Evolutionary conservation across 1,140 invertebrate genomes (phyloP), one percentile per base, ranked within the genome.

Genomic region (Halotydeus destructor): DNA sequence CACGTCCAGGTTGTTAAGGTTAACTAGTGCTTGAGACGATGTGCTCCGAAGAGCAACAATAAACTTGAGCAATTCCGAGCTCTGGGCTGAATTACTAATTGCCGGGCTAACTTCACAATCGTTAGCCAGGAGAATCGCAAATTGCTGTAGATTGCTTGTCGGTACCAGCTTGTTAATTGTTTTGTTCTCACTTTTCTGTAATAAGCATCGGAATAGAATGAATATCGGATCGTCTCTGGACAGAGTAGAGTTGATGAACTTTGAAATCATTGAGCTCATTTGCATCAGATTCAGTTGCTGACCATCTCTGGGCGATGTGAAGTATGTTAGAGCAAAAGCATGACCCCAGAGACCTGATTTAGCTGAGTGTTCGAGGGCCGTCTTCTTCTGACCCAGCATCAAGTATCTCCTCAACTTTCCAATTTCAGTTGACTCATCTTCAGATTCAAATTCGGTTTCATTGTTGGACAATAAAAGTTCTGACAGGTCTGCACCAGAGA

Each of bases 401-500:
- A 47, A 37, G 3, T 39, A 21, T 21, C 35, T 27, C 19, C 46
- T 12, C 18, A 19, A 41, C 6, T 31, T 2, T 24, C 8, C 11
- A 0, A 41, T 5, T 5, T 31, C 28, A 16, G 6, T 19, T n/a
- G 12, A 9, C 6, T 11, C 27, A 16, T 32, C 39, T 5, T 18
- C 18, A 3, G 39, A 22, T 6, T 35, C 6, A 24, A 41, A 41
- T 32, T 41, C 39, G 16, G 9, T 14, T 22, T 31, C 27, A 31
- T 41, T 41, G 11, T 41, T 33, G n/a, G 14, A 21, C 4, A 41
- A 18, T 8, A 41, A 23, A 12, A 41, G 25, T 12, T 41, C 46
- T 11, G 46, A 45, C n/a, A 44, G 16, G 25, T 44, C 41, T 5
- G 45, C 16, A 33, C 46, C 36, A 9, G 46, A 43, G 3, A 47